A percentile compares a stretch with the other conserved stretches of the same genome.
Conservation (phyloP, 2,888 invertebrate species). For the Epicampocera succincta region DNA sequence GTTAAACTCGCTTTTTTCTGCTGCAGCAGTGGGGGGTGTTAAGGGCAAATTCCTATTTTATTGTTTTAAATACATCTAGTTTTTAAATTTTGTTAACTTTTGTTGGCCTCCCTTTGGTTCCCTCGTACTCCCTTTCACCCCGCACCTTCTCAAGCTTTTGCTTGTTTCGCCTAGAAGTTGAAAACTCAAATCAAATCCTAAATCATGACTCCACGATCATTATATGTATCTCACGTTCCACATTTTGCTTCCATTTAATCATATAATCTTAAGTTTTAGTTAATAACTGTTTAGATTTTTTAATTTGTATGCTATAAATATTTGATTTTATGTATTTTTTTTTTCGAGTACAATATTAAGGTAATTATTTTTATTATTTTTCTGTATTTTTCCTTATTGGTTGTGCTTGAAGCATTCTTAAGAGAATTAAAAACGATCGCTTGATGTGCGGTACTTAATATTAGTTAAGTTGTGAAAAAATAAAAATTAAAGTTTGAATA, state of each 20-base stretch:
- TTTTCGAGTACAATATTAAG: conserved; percentile 47
- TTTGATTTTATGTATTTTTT: conserved; percentile 39
- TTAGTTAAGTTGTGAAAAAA: conserved; percentile 44
- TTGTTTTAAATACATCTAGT: conserved; percentile 11
- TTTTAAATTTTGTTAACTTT: conserved; percentile 2
- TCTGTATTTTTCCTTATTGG: conserved; percentile 23
- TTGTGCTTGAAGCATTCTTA: conserved; percentile 64
- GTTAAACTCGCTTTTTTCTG: background rate
- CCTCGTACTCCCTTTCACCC: background rate
- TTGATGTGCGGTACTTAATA: conserved; percentile 45
- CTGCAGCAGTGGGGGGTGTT: conserved; percentile 62
- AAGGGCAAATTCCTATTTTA: conserved; percentile 71
- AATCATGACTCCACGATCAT: conserved; percentile 36
- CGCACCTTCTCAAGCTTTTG: background rate
- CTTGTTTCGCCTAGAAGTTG: background rate
- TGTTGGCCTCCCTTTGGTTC: conserved; percentile 6
- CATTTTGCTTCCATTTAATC: conserved; percentile 67
- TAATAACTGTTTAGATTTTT: conserved; percentile 65
- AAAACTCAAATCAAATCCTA: conserved; percentile 52
- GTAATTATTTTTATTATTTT: conserved; percentile 23
- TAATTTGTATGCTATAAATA: conserved; percentile 35
- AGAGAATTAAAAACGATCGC: conserved; percentile 23
- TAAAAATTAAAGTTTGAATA: conserved; percentile 13
- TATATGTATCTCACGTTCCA: conserved; percentile 60
- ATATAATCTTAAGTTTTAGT: conserved; percentile 61